phyloP scores from a whole-genome alignment of 2,888 invertebrate genomes.

The Embidobia sp. region DNA sequence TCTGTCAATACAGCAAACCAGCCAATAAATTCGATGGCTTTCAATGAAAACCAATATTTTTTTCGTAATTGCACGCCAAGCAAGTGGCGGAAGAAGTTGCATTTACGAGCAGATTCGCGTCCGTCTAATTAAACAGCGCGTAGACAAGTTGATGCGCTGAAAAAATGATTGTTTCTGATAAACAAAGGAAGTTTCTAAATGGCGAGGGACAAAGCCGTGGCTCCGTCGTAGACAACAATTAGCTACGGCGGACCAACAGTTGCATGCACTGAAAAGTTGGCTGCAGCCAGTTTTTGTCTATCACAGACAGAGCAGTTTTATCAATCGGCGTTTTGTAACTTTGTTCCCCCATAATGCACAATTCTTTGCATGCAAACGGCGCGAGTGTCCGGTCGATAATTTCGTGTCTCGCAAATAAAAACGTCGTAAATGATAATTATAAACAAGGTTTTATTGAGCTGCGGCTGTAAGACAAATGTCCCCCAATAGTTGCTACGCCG shows the following conservation, averaged over 20 bases:
- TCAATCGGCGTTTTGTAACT: constrained; percentile 48
- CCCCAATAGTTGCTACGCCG: constrained; percentile 33
- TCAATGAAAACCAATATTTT: not conserved
- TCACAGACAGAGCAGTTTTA: constrained; percentile 56
- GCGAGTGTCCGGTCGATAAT: constrained; percentile 10
- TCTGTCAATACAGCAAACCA: too few species aligned
- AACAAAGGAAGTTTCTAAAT: constrained; percentile 61
- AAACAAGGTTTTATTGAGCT: constrained; percentile 31
- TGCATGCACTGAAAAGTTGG: constrained; percentile 48
- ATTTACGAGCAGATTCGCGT: constrained; percentile 17
- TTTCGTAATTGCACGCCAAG: constrained; percentile 17
- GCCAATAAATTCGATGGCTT: too few species aligned
- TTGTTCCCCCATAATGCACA: constrained; percentile 25
- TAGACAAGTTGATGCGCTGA: constrained; percentile 54
- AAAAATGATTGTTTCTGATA: constrained; percentile 59
- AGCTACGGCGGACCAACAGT: constrained; percentile 48
- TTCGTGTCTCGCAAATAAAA: not conserved
- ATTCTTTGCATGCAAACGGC: constrained; percentile 16
- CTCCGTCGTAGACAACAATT: constrained; percentile 60
- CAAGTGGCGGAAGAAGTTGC: constrained; percentile 2
- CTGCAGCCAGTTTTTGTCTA: constrained; percentile 53
- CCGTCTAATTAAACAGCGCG: constrained; percentile 52
- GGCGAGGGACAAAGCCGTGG: constrained; percentile 33
- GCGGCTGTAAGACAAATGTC: constrained; percentile 45
- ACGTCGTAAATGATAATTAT: too few species aligned